phyloP scores from a whole-genome alignment of 2,888 invertebrate species.

The Coleophora flavipennella region DNA sequence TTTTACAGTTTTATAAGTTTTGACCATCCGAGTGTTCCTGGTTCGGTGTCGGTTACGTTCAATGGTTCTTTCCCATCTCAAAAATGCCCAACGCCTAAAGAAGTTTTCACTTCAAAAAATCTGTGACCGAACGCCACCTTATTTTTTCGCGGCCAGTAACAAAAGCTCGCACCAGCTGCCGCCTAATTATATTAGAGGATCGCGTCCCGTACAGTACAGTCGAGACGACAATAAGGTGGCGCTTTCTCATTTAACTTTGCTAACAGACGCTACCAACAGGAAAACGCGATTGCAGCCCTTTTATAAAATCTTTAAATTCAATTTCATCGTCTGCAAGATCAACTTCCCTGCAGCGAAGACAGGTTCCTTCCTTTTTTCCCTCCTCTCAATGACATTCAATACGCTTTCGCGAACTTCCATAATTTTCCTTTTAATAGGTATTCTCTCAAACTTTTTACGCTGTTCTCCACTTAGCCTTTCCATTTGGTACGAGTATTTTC shows the following conservation, averaged over 20 bases:
- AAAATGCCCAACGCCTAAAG: no score
- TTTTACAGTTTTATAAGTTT: no score
- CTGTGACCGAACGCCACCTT: no score
- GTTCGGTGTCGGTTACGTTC: no score
- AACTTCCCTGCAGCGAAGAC: constrained; percentile 7
- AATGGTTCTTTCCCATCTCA: no score
- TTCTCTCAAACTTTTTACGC: neutral
- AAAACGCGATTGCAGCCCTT: constrained; percentile 17
- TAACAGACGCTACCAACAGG: constrained; percentile 33
- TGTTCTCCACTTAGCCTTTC: no score
- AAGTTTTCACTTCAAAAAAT: no score
- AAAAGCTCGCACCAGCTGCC: constrained; percentile 28
- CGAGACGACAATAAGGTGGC: constrained; percentile 32
- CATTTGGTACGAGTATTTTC: no score
- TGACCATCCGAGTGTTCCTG: no score
- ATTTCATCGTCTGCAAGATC: constrained; percentile 21
- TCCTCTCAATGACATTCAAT: neutral
- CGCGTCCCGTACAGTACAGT: constrained; percentile 28
- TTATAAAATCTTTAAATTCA: constrained; percentile 26
- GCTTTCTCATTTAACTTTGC: constrained; percentile 42
- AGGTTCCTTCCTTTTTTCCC: no score
- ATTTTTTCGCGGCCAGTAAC: constrained; percentile 10
- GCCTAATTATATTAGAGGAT: constrained; percentile 42
- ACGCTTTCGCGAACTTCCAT: no score
- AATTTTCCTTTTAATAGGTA: no score